Conservation (phyloP, 2,888 invertebrate genomes). For the Platycheirus albimanus region DNA sequence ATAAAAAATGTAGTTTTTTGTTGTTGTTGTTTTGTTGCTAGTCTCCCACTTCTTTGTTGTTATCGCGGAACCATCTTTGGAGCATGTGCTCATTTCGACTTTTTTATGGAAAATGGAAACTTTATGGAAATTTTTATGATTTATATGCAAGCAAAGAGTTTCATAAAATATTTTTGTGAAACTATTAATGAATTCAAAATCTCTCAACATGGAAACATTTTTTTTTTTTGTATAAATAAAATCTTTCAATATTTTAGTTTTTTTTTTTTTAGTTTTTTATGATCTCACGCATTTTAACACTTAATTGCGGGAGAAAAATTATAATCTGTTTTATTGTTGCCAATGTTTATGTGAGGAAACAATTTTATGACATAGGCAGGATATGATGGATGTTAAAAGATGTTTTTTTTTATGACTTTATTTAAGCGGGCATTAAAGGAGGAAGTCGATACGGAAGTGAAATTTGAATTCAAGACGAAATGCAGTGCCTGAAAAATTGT, state of each 20-base stretch:
- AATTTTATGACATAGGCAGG: not conserved
- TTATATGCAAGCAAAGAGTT: slow-evolving; percentile 8
- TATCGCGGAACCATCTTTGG: slow-evolving; percentile 3
- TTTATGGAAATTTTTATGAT: slow-evolving; percentile 34
- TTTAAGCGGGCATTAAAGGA: not conserved
- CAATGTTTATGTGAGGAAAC: not conserved
- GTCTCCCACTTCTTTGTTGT: not conserved
- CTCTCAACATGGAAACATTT: not conserved
- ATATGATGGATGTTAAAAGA: not conserved
- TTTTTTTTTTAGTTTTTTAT: not conserved
- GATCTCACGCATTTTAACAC: not conserved
- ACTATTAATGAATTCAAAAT: slow-evolving; percentile 4
- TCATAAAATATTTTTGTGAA: slow-evolving; percentile 5
- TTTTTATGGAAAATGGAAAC: not conserved
- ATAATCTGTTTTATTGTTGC: not conserved
- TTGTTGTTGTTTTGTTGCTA: not conserved
- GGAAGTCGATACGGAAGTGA: too few species aligned
- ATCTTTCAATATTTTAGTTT: not conserved
- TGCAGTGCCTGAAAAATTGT: too few species aligned
- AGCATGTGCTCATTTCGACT: slow-evolving; percentile 5
- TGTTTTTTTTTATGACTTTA: not conserved
- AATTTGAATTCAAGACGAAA: too few species aligned
- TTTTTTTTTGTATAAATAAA: not conserved
- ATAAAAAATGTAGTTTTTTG: not conserved
- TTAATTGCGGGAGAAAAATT: not conserved